Conservation (phyloP, 2,888 invertebrate genomes). For the Galerucella pusilla region DNA sequence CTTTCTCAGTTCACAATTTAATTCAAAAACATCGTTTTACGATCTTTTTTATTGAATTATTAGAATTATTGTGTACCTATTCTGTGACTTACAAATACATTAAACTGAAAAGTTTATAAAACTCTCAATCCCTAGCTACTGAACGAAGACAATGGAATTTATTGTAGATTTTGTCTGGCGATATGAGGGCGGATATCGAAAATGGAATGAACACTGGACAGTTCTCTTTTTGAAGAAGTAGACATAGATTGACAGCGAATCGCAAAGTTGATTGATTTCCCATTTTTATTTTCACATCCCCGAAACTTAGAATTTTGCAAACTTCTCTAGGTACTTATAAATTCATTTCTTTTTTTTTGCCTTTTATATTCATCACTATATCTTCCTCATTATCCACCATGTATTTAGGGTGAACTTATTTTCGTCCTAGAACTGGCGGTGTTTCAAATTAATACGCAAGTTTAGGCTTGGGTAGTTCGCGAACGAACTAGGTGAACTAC, state of each 20-base stretch:
- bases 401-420: too few relatives aligned
- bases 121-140: not conserved
- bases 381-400: too few relatives aligned
- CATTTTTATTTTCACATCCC: not conserved
- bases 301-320: too few relatives aligned
- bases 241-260: not conserved
- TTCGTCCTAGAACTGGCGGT: too few relatives aligned
- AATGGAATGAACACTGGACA: not conserved
- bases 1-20: conserved; percentile 1
- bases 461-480: too few relatives aligned
- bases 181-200: not conserved
- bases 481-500: too few relatives aligned
- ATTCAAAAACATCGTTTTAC: conserved; percentile 19
- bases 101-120: conserved; percentile 2
- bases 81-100: conserved; percentile 1
- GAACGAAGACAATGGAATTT: conserved; percentile 6
- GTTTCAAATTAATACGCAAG: too few relatives aligned
- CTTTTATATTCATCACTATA: too few relatives aligned
- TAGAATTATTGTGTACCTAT: not conserved
- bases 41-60: conserved; percentile 16
- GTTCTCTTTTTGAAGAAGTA: not conserved
- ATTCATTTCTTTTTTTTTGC: too few relatives aligned
- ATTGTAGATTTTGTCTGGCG: not conserved
- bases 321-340: too few relatives aligned
- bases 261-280: not conserved